phyloP scores from a whole-genome alignment of 2,113 vertebrate species.

The Eclectus roratus region DNA sequence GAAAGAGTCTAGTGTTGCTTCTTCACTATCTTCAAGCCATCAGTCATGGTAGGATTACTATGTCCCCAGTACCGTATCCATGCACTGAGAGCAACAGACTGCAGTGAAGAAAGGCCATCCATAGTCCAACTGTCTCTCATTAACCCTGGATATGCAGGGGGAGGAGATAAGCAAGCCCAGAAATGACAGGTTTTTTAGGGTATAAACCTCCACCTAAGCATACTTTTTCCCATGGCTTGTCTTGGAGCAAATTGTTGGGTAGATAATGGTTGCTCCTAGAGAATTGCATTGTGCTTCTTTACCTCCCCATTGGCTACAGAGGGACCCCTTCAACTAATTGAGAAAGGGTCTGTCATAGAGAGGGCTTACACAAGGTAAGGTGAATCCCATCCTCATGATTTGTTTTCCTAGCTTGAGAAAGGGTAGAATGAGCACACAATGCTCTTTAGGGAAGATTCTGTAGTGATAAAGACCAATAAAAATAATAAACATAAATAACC shows the following conservation, averaged over 20 bases:
- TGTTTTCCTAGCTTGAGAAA: background rate
- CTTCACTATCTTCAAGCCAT: background rate
- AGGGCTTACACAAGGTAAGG: background rate
- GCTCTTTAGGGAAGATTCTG: background rate
- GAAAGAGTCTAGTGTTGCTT: background rate
- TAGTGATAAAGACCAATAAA: background rate
- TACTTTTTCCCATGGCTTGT: background rate
- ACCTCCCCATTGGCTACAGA: background rate
- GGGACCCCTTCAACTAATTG: background rate
- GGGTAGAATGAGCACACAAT: background rate
- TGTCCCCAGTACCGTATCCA: background rate
- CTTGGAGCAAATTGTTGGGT: background rate
- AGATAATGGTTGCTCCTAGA: background rate
- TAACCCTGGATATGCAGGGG: background rate
- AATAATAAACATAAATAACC: background rate
- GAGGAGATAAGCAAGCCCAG: background rate
- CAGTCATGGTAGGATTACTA: background rate
- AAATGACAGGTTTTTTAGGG: background rate
- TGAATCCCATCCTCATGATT: background rate
- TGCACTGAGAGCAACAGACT: background rate
- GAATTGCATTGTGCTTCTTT: background rate
- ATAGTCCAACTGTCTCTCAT: background rate
- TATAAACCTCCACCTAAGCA: background rate
- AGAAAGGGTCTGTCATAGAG: background rate
- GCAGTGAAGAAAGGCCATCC: background rate